Evolutionary conservation across 2,888 invertebrate species (phyloP).

Genomic region (Troides oblongomaculatus): DNA sequence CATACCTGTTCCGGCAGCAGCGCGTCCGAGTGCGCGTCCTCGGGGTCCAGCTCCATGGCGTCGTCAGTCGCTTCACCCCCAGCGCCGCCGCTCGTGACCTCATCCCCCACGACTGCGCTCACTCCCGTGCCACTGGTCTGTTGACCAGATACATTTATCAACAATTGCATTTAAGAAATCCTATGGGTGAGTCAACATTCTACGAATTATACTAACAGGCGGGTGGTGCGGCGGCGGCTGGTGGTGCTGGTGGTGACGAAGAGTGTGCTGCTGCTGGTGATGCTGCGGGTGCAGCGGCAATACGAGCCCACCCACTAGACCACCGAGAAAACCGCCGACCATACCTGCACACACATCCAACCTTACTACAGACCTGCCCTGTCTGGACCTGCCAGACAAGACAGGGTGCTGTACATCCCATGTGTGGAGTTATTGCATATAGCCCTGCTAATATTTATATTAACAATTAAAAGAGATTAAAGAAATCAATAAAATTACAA

Average conservation of each 20-base stretch:
- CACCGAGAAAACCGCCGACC: constrained; percentile 66
- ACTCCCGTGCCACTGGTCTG: not conserved
- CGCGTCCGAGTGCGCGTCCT: constrained; percentile 54
- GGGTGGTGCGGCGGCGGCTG: constrained; percentile 35
- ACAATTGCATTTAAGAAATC: too few species aligned
- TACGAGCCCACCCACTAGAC: constrained; percentile 63
- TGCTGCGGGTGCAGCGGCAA: constrained; percentile 48
- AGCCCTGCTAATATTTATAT: too few species aligned
- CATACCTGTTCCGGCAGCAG: constrained; percentile 61
- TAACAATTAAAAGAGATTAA: too few species aligned
- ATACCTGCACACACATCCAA: constrained; percentile 45
- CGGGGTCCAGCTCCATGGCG: constrained; percentile 90
- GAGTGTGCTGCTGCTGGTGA: constrained; percentile 38
- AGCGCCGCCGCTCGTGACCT: not conserved
- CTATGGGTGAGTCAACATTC: too few species aligned
- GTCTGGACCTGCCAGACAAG: too few species aligned
- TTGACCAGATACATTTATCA: too few species aligned
- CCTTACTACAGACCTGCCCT: too few species aligned
- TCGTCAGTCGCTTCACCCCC: constrained; percentile 77
- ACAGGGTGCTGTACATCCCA: too few species aligned
- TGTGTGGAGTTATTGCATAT: too few species aligned
- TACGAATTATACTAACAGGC: constrained; percentile 14
- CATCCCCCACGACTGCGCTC: constrained; percentile 22
- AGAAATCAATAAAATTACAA: too few species aligned
- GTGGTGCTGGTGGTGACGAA: constrained; percentile 32